These are phyloP conservation scores for Apodemus speciosus DNA, from an alignment of 2,113 vertebrate species.

Conservation along the genomic window DNA sequence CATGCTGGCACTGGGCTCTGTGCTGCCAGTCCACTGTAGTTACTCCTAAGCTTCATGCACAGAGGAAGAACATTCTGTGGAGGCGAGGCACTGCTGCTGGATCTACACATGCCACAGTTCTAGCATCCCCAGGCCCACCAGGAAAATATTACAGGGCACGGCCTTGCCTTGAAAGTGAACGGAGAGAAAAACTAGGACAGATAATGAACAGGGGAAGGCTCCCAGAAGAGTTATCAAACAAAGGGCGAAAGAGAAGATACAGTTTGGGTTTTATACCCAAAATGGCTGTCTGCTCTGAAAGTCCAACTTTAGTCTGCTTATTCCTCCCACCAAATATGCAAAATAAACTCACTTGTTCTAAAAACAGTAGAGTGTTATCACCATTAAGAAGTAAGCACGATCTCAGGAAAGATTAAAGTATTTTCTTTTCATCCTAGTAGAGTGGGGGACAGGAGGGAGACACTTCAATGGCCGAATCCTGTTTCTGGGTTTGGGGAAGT, in stretches of 20 bases:
- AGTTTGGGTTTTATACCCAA: conserved; percentile 49
- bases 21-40: conserved; percentile 49
- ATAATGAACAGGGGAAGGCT: background rate
- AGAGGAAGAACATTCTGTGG: conserved; percentile 6
- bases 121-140: background rate
- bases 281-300: conserved; percentile 56
- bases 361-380: conserved; percentile 52
- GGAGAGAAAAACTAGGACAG: background rate
- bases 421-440: conserved; percentile 47
- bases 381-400: conserved; percentile 34
- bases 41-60: conserved; percentile 40
- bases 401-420: conserved; percentile 42
- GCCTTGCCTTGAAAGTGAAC: conserved; percentile 41
- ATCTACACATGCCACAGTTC: background rate
- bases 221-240: conserved; percentile 37
- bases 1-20: conserved; percentile 16
- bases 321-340: conserved; percentile 63
- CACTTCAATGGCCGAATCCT: background rate
- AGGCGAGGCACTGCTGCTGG: background rate
- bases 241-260: conserved; percentile 46
- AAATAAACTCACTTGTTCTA: conserved; percentile 64
- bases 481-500: background rate
- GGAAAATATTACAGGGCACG: background rate
- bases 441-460: background rate
- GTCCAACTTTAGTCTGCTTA: conserved; percentile 57